Evolutionary conservation across 1,140 invertebrate genomes (phyloP).

Genomic region (Caerostris darwini): DNA sequence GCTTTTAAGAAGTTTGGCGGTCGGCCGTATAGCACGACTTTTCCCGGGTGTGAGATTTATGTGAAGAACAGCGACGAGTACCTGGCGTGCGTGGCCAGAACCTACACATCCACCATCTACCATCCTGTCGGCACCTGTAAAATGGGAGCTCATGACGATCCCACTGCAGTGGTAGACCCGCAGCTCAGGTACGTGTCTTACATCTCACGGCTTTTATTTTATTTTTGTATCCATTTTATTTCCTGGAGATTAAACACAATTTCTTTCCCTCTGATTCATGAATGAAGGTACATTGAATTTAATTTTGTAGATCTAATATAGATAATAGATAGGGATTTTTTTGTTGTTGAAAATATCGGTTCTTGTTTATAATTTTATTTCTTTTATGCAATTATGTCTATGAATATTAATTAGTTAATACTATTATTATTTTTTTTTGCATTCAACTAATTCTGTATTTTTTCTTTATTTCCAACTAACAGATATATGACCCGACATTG

Average conservation of each 20-base stretch:
- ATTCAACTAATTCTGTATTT: too few species aligned
- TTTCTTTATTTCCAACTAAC: too few species aligned
- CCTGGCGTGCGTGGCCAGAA: slow-evolving; percentile 92
- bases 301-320: too few species aligned
- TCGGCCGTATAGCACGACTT: slow-evolving; percentile 81
- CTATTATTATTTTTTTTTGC: too few species aligned
- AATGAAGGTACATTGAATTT: too few species aligned
- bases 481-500: too few species aligned
- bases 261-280: not conserved
- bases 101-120: slow-evolving; percentile 89
- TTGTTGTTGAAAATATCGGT: too few species aligned
- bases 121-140: slow-evolving; percentile 95
- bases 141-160: slow-evolving; percentile 94
- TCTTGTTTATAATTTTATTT: too few species aligned
- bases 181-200: slow-evolving; percentile 82
- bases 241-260: not conserved
- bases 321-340: too few species aligned
- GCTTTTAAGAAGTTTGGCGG: slow-evolving; percentile 77
- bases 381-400: too few species aligned
- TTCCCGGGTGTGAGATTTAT: slow-evolving; percentile 87
- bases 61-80: slow-evolving; percentile 90
- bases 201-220: not conserved
- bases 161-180: slow-evolving; percentile 92
- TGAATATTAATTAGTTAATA: too few species aligned
- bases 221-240: not conserved